Evolutionary conservation across 2,797 vertebrate genomes (phyloP).

Genomic region (Enteromius viviparus): DNA sequence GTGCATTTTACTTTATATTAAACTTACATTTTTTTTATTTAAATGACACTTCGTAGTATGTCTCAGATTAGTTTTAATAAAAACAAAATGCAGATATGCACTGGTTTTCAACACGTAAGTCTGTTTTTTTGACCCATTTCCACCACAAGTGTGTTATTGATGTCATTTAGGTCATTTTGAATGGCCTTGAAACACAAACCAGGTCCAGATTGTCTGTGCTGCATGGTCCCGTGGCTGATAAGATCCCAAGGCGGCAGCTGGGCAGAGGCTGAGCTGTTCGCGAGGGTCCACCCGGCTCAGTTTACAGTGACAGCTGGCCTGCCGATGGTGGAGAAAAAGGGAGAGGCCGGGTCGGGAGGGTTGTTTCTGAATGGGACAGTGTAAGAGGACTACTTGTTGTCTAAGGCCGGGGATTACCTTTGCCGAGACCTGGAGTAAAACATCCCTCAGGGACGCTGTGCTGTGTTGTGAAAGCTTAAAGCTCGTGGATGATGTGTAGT

Average conservation of each 20-base stretch:
- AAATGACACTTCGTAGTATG: background rate
- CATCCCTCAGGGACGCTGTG: conserved; percentile 32
- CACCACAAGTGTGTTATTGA: conserved; percentile 54
- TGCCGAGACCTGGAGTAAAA: conserved; percentile 35
- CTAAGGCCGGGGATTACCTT: conserved; percentile 45
- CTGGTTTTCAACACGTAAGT: conserved; percentile 6
- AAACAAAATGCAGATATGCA: background rate
- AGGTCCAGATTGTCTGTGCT: conserved; percentile 51
- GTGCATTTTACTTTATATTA: conserved; percentile 12
- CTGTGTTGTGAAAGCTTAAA: conserved; percentile 21
- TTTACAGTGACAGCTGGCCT: conserved; percentile 55
- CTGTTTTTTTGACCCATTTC: conserved; percentile 47
- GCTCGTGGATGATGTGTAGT: conserved; percentile 1
- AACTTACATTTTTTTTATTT: background rate
- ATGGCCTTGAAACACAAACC: conserved; percentile 59
- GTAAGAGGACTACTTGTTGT: conserved; percentile 48
- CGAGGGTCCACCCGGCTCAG: conserved; percentile 55
- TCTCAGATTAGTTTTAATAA: background rate
- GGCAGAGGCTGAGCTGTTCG: conserved; percentile 41
- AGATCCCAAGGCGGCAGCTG: conserved; percentile 55
- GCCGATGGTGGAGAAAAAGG: conserved; percentile 41
- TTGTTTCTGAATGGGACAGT: conserved; percentile 47
- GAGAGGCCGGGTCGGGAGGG: conserved; percentile 8
- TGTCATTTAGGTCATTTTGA: conserved; percentile 56
- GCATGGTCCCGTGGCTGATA: conserved; percentile 52